Percentiles rank a stretch among this genome's conserved stretches.
Evolutionary conservation across 2,113 vertebrate genomes (phyloP).

Genomic region (Grus americana): DNA sequence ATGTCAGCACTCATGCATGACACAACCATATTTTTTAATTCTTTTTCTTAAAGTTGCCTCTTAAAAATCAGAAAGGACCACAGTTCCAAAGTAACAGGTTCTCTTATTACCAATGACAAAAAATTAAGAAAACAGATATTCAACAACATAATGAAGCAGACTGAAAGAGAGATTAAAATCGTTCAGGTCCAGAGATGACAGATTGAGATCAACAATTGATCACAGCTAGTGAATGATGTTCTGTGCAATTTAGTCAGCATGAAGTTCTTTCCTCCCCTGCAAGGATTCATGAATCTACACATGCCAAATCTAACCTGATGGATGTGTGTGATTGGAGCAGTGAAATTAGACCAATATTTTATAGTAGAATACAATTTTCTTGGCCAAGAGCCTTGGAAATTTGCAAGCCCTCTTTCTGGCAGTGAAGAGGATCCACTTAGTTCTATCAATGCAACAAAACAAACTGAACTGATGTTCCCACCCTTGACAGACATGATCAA

Average conservation of each 20-base stretch:
- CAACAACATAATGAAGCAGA: neutral
- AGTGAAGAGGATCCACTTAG: neutral
- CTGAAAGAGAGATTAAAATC: neutral
- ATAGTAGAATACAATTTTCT: neutral
- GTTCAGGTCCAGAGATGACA: neutral
- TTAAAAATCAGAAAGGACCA: neutral
- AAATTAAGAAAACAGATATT: neutral
- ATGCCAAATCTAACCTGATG: neutral
- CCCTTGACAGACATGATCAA: fast-evolving
- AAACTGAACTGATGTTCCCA: neutral
- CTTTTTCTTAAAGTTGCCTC: neutral
- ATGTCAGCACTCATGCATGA: neutral
- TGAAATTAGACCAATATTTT: neutral
- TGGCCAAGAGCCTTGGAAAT: neutral
- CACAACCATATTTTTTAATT: neutral
- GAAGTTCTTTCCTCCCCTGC: neutral
- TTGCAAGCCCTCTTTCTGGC: neutral
- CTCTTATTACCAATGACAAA: neutral
- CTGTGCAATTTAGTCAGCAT: neutral
- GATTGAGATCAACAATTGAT: neutral
- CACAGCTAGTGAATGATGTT: neutral
- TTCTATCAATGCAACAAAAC: neutral
- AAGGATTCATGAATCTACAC: neutral
- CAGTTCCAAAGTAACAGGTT: neutral
- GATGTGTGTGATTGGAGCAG: neutral